Conservation (phyloP, 2,113 vertebrate genomes). For the Sphyrna mokarran region DNA sequence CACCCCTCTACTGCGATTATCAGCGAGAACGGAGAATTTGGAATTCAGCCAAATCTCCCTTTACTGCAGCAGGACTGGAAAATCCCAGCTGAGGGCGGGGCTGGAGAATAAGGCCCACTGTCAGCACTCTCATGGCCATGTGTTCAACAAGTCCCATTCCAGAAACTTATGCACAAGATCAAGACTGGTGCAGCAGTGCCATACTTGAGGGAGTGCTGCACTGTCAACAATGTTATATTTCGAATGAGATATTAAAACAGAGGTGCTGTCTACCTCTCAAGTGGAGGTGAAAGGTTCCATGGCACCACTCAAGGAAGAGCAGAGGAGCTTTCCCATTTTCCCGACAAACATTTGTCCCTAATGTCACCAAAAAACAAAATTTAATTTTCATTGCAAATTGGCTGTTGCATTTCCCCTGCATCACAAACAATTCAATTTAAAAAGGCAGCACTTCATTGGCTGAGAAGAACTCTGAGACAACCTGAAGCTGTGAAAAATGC, state of each 20-base stretch:
- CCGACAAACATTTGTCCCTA: not conserved
- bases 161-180: not conserved
- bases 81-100: too few species aligned
- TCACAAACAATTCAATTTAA: not conserved
- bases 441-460: not conserved
- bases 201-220: not conserved
- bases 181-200: not conserved
- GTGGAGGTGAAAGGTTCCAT: not conserved
- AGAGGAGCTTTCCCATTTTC: not conserved
- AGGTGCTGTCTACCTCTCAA: not conserved
- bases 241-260: not conserved
- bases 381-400: not conserved
- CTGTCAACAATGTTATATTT: not conserved
- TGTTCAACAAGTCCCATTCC: not conserved
- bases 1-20: too few species aligned
- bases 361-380: not conserved
- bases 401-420: not conserved
- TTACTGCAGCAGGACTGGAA: too few species aligned
- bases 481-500: not conserved
- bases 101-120: not conserved
- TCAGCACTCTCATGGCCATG: not conserved
- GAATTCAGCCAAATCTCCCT: too few species aligned
- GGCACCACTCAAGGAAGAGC: not conserved
- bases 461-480: not conserved
- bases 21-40: too few species aligned